Evolutionary conservation across 2,888 invertebrate species (phyloP).

Genomic region (Aphidius colemani): DNA sequence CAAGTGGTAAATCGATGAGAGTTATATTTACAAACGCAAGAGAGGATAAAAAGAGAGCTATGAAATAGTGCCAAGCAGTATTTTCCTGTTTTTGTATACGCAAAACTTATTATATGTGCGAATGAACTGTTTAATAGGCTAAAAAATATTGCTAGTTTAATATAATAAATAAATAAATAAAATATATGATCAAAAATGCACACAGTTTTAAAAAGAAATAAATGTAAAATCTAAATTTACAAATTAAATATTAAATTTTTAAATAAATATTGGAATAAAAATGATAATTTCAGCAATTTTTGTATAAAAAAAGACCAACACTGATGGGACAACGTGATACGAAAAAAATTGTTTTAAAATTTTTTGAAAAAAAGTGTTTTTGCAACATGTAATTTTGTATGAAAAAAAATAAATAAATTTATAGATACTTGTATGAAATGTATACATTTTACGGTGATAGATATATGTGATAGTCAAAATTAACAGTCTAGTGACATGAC

Average conservation of each 20-base stretch:
- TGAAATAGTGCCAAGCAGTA: conserved; percentile 18
- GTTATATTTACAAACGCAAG: too few relatives aligned
- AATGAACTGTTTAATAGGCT: conserved; percentile 15
- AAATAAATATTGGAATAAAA: too few relatives aligned
- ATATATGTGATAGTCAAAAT: not conserved
- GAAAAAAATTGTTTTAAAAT: not conserved
- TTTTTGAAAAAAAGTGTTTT: not conserved
- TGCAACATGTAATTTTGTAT: not conserved
- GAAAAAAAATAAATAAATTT: not conserved
- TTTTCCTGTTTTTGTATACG: conserved; percentile 9
- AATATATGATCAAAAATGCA: not conserved
- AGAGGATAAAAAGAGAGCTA: not conserved
- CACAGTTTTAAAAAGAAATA: conserved; percentile 8
- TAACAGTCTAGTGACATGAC: not conserved
- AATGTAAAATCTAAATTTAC: not conserved
- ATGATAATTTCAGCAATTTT: too few relatives aligned
- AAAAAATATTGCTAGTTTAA: conserved; percentile 6
- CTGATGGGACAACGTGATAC: conserved; percentile 14
- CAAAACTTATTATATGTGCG: conserved; percentile 15
- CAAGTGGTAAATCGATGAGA: not conserved
- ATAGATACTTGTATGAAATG: not conserved
- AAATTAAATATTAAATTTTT: not conserved
- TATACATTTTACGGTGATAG: not conserved
- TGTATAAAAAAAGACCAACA: not conserved
- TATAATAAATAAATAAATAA: not conserved